Evolutionary conservation across 2,888 invertebrate species (phyloP).

Genomic region (Noctua janthe): DNA sequence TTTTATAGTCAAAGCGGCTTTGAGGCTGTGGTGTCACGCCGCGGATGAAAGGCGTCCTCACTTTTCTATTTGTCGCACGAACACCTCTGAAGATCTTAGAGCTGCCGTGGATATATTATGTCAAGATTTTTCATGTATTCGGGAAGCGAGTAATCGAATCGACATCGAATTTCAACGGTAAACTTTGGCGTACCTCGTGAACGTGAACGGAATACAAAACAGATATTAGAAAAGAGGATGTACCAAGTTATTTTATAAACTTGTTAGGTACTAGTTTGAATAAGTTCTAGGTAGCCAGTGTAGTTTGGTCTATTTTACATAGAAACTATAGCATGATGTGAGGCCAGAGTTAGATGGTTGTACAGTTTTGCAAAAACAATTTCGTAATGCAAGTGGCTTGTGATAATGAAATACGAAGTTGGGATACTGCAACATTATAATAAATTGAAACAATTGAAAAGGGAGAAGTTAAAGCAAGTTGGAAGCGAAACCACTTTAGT

Average conservation of each 20-base stretch:
- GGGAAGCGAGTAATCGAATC: conserved; percentile 61
- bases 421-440: conserved; percentile 19
- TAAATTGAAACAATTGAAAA: conserved; percentile 36
- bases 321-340: conserved; percentile 42
- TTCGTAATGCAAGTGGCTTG: conserved; percentile 43
- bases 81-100: conserved; percentile 58
- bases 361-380: conserved; percentile 40
- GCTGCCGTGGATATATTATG: conserved; percentile 58
- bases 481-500: conserved; percentile 1
- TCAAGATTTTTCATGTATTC: conserved; percentile 56
- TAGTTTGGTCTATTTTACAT: conserved; percentile 33
- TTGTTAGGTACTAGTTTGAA: conserved; percentile 69
- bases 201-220: conserved; percentile 70
- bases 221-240: conserved; percentile 70
- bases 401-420: conserved; percentile 41
- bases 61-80: conserved; percentile 75
- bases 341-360: conserved; percentile 37
- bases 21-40: conserved; percentile 66
- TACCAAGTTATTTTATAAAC: conserved; percentile 73
- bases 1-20: conserved; percentile 76
- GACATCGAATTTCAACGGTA: conserved; percentile 58
- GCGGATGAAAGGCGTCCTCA: conserved; percentile 69
- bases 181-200: conserved; percentile 44
- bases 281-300: conserved; percentile 39
- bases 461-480: conserved; percentile 28